Conservation (phyloP, 37 sponge, comb jelly and placozoan genomes). For the Chondrilla cf. caribensis region DNA sequence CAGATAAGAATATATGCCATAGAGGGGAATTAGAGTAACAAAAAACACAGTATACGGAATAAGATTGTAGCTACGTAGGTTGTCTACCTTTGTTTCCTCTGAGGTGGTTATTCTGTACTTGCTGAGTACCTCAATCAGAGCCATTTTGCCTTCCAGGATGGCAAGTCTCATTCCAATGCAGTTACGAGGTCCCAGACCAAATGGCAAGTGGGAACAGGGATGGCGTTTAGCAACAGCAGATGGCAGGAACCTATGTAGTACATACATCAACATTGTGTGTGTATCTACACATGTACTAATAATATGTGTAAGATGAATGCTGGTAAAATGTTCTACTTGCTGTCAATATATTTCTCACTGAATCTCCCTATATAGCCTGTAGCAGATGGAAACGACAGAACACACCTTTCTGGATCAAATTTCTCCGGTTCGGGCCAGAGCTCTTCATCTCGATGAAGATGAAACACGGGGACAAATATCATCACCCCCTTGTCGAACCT, state of each 20-base stretch:
- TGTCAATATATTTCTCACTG: too few relatives aligned
- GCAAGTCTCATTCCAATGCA: background rate
- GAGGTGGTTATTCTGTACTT: background rate
- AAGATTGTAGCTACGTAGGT: too few relatives aligned
- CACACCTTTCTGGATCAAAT: background rate
- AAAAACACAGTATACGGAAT: too few relatives aligned
- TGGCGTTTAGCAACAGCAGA: background rate
- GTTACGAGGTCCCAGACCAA: background rate
- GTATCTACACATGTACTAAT: too few relatives aligned
- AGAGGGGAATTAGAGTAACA: too few relatives aligned
- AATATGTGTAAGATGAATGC: too few relatives aligned
- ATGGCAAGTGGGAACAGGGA: conserved; percentile 3
- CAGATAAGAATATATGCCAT: too few relatives aligned
- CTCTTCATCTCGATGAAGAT: conserved; percentile 6
- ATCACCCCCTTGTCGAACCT: background rate
- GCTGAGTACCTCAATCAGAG: background rate
- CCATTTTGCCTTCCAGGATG: conserved; percentile 2
- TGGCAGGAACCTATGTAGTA: too few relatives aligned
- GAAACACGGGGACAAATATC: background rate
- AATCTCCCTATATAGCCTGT: too few relatives aligned
- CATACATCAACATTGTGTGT: too few relatives aligned
- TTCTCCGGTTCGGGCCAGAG: background rate
- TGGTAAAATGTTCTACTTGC: too few relatives aligned
- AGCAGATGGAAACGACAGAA: too few relatives aligned
- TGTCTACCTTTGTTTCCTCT: background rate